These are phyloP conservation scores for Nautilus pompilius DNA, from an alignment of 1,140 invertebrate genomes.

Conservation along the genomic window DNA sequence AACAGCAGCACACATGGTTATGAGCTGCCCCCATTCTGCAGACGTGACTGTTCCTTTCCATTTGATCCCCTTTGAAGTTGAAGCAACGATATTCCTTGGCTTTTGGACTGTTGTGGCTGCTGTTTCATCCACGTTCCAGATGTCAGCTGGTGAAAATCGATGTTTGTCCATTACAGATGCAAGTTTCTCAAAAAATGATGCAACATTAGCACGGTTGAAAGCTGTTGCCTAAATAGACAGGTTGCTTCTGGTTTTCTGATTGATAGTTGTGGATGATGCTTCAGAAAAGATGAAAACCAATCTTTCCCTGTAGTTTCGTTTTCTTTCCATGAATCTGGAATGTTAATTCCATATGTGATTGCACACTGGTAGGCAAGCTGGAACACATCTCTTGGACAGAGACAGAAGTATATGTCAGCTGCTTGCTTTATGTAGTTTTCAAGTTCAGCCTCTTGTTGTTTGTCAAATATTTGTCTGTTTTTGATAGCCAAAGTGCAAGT, in stretches of 20 bases:
- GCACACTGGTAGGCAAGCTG: conserved; percentile 51
- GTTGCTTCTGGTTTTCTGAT: conserved; percentile 52
- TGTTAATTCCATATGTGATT: conserved; percentile 34
- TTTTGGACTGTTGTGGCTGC: conserved; percentile 19
- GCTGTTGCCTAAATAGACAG: conserved; percentile 55
- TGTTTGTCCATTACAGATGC: conserved; percentile 20
- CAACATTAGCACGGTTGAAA: conserved; percentile 56
- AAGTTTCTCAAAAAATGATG: conserved; percentile 26
- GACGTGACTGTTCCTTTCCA: conserved; percentile 16
- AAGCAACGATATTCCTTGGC: conserved; percentile 15
- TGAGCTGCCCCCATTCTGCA: conserved; percentile 18
- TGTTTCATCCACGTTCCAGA: conserved; percentile 28
- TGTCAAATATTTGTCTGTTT: too few species aligned
- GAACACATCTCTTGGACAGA: conserved; percentile 39
- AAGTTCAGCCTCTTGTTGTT: too few species aligned
- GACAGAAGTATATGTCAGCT: too few species aligned
- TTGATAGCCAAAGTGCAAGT: too few species aligned
- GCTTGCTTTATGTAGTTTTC: too few species aligned
- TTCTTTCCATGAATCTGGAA: conserved; percentile 42
- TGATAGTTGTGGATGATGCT: conserved; percentile 52
- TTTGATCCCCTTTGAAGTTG: conserved; percentile 22
- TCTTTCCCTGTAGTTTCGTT: conserved; percentile 50
- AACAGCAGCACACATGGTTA: conserved; percentile 19
- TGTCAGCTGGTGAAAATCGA: conserved; percentile 11
- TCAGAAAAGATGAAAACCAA: conserved; percentile 59